Evolutionary conservation across 2,113 vertebrate species (phyloP).

Genomic region (Ophthalmolycus amberensis): DNA sequence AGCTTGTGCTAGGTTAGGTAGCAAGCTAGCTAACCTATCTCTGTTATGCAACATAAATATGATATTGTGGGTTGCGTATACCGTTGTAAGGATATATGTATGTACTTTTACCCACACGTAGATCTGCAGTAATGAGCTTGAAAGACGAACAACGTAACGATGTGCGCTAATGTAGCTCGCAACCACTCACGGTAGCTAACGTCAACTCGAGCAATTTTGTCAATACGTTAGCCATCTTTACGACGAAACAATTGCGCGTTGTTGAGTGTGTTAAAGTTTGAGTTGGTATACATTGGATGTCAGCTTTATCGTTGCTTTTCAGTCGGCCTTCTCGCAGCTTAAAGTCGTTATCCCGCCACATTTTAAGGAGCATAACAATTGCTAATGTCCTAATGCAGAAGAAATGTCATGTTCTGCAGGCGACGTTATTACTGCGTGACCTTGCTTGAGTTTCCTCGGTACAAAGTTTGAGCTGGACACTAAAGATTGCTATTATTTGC

Average conservation of each 20-base stretch:
- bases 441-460: constrained; percentile 24
- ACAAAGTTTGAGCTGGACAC: not conserved
- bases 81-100: not conserved
- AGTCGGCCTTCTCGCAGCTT: not conserved
- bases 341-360: constrained; percentile 52
- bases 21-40: not conserved
- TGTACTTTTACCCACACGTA: not conserved
- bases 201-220: constrained; percentile 20
- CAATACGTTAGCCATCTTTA: constrained; percentile 18
- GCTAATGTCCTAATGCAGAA: not conserved
- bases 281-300: not conserved
- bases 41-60: constrained; percentile 24
- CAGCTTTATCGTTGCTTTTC: not conserved
- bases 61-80: not conserved
- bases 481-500: not conserved
- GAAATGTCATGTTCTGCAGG: not conserved
- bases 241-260: not conserved
- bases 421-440: not conserved
- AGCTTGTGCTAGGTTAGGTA: constrained; percentile 38
- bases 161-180: constrained; percentile 6
- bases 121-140: not conserved
- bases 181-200: constrained; percentile 30
- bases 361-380: constrained; percentile 1
- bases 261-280: not conserved
- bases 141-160: not conserved